phyloP scores from a whole-genome alignment of 2,113 vertebrate species.

The Petrocephalus microphthalmus region DNA sequence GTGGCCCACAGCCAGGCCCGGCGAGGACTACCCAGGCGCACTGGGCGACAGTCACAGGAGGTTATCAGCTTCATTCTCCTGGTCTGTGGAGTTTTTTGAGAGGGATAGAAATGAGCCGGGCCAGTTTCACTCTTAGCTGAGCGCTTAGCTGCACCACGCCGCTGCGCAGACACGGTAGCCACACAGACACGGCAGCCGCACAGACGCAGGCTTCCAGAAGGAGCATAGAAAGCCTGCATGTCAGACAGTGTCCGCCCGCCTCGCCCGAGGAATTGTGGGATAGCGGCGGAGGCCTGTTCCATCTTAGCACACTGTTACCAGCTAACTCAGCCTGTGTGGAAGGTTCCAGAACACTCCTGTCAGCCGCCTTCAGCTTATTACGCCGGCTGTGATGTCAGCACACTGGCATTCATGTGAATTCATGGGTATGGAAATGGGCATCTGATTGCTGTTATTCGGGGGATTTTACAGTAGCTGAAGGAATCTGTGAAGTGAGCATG shows the following conservation, averaged over 20 bases:
- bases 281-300: slow-evolving; percentile 20
- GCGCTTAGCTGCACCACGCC: background rate
- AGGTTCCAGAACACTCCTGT: background rate
- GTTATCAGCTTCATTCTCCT: slow-evolving; percentile 44
- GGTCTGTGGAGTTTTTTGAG: slow-evolving; percentile 39
- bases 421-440: background rate
- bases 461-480: background rate
- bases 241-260: background rate
- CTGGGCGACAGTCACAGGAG: slow-evolving; percentile 38
- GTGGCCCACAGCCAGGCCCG: background rate
- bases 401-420: background rate
- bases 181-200: background rate
- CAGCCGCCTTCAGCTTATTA: background rate
- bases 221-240: background rate
- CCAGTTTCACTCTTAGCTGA: background rate
- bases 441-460: background rate
- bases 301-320: background rate
- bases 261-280: background rate
- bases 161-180: background rate
- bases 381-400: background rate
- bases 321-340: background rate
- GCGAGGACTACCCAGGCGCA: background rate
- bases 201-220: background rate
- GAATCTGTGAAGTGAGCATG: background rate
- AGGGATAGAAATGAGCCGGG: background rate